Base-by-base conservation (phyloP, 2,888 invertebrate species). In the Deroplatys truncata region DNA sequence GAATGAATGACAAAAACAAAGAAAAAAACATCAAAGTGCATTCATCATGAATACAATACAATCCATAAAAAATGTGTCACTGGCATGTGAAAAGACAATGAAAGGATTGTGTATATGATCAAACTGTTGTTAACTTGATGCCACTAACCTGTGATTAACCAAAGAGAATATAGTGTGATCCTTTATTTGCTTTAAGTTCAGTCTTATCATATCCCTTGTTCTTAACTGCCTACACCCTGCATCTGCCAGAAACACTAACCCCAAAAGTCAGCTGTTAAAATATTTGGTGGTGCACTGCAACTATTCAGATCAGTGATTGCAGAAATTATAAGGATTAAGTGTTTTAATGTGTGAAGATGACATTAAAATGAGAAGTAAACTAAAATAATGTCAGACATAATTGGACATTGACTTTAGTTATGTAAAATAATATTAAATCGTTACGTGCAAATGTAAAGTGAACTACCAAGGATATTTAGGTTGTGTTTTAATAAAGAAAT, bases 401-500 rank as follows among this genome's bases (percentile, higher is more conserved):
- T 87, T 87, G n/a, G 82, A 82, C 15, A 35, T 72, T 87, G 83
- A 83, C 87, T 87, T 82, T 87, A 83, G 83, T 82, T 87, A 87
- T 87, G 35, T 35, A 87, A 87, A 43, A 1, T 43, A 43, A 87
- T 82, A 85, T 35, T 43, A 83, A 87, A 87, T 82, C 35, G 83
- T 85, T 72, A 86, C 29, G 86, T 89, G 85, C 84, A 83, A 28
- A 85, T 89, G 86, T 85, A 85, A 89, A 87, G 83, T 82, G 87
- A 83, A 87, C 82, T 87, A 87, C 87, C 87, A 82, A 87, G 83
- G 31, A 83, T 35, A 89, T 89, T 90, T 90, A 90, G 91, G 91
- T 91, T 91, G 91, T 90, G 91, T 91, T 90, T 91, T 90, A 91
- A 90, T 90, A 90, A 90, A 90, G 89, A 90, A 86, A 89, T 85